Evolutionary conservation across 2,797 vertebrate species (phyloP), one percentile per base, ranked within the genome.

Genomic region (Lepilemur septentrionalis): DNA sequence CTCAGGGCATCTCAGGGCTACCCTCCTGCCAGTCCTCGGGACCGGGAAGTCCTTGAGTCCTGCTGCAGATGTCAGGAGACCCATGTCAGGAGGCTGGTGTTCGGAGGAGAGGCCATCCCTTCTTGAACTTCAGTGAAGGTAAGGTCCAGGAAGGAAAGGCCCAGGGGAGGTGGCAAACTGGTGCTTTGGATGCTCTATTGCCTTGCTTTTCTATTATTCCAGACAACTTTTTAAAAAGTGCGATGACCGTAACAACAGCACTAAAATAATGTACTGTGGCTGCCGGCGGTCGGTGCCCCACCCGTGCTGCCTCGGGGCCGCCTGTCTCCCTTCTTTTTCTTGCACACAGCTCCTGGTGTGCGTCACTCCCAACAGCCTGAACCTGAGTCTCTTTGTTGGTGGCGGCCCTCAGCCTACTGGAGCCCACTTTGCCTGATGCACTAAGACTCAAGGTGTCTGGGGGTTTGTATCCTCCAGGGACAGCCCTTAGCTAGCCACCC

Each of bases 291-390:
- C 15, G 7, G 23, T 22, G n/a, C 22, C 48, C 5, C 22, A 12
- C 25, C 18, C 4, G 0, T 23, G 0, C 28, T n/a, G 15, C 43
- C 57, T 7, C 5, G 7, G 55, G 23, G 85, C 69, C 48, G 50
- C 18, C n/a, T 30, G 17, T n/a, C 38, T 78, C 23, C 17, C 2
- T 61, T n/a, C 30, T 9, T 52, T 57, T 63, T 25, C 35, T 50
- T 69, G 20, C 57, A 67, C 57, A 50, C n/a, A 63, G 50, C 6
- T 76, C 25, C 30, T 15, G 0, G 4, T 3, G 9, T 25, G 9
- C 1, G 0, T 22, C 46, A 22, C 12, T 52, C 61, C 28, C 28
- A 41, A 43, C 43, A 91, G 13, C 67, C 48, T 50, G n/a, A 18
- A 22, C 46, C 32, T 38, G 25, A 41, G 15, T 28, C 28, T 92